phyloP scores from a whole-genome alignment of 2,113 vertebrate genomes.

The Carassius carassius region DNA sequence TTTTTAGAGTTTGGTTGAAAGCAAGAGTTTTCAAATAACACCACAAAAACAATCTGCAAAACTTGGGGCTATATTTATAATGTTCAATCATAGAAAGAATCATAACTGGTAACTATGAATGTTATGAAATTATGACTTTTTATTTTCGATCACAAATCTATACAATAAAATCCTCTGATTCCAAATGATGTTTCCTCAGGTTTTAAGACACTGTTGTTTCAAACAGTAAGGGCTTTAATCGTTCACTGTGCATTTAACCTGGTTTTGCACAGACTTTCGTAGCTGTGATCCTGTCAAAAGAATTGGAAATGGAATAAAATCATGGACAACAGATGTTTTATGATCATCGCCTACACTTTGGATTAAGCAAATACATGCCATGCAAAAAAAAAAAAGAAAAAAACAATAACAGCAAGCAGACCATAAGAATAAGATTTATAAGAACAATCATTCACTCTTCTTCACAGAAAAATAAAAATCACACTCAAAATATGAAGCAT shows the following conservation, averaged over 20 bases:
- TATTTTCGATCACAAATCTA: slow-evolving; percentile 1
- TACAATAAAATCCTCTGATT: slow-evolving; percentile 5
- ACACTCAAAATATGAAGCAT: not conserved
- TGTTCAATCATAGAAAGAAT: not conserved
- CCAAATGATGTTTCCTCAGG: not conserved
- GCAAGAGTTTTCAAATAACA: not conserved
- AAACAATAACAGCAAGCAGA: not conserved
- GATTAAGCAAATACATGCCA: not conserved
- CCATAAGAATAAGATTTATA: not conserved
- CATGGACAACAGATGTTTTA: not conserved
- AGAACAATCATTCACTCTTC: not conserved
- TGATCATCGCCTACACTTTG: not conserved
- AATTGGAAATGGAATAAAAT: not conserved
- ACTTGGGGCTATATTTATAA: not conserved
- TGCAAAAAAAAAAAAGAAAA: not conserved
- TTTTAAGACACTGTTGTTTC: not conserved
- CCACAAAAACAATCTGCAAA: not conserved
- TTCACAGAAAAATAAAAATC: not conserved
- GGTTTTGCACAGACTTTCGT: not conserved
- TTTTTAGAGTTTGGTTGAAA: not conserved
- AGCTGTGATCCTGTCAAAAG: not conserved
- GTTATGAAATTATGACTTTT: slow-evolving; percentile 20
- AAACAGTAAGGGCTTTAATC: not conserved
- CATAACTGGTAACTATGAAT: not conserved
- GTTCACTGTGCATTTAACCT: not conserved